Conservation (phyloP, 2,113 vertebrate species). For the Oryzias celebensis region DNA sequence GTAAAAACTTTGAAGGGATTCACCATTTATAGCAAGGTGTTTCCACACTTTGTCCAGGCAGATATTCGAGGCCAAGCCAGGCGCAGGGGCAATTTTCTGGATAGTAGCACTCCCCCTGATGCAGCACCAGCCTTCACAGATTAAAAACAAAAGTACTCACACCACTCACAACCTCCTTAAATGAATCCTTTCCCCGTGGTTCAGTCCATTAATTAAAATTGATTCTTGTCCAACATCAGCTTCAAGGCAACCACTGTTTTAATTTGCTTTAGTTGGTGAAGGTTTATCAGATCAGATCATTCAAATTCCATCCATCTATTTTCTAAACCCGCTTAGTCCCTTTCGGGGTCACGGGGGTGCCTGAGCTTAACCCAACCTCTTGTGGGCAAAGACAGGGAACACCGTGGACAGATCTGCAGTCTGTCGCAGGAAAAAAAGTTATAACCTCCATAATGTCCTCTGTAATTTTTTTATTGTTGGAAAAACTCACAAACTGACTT, state of each 20-base stretch:
- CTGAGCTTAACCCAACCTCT: too few relatives aligned
- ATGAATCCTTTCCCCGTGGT: not conserved
- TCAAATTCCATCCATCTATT: not conserved
- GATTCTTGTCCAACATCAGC: constrained; percentile 5
- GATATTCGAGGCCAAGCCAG: constrained; percentile 95
- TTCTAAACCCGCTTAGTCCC: too few relatives aligned
- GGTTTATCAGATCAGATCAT: constrained; percentile 1
- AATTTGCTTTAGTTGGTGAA: constrained; percentile 1
- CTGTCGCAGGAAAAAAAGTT: too few relatives aligned
- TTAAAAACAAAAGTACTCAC: constrained; percentile 22
- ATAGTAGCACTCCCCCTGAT: constrained; percentile 91
- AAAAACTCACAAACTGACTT: too few relatives aligned
- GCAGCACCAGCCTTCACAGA: constrained; percentile 86
- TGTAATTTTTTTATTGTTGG: too few relatives aligned
- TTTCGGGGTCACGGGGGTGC: too few relatives aligned
- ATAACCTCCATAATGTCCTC: too few relatives aligned
- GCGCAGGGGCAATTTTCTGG: constrained; percentile 95
- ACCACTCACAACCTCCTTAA: constrained; percentile 9
- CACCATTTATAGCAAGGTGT: constrained; percentile 95
- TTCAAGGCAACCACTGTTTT: constrained; percentile 15
- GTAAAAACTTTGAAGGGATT: constrained; percentile 2
- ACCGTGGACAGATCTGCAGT: too few relatives aligned
- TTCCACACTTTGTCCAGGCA: constrained; percentile 91
- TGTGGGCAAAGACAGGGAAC: too few relatives aligned
- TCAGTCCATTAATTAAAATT: constrained; percentile 14